A percentile compares a stretch with the other conserved stretches of the same genome.
These are phyloP conservation scores for Crossocerus cetratus DNA, from an alignment of 2,888 invertebrate species.

Conservation along the genomic window DNA sequence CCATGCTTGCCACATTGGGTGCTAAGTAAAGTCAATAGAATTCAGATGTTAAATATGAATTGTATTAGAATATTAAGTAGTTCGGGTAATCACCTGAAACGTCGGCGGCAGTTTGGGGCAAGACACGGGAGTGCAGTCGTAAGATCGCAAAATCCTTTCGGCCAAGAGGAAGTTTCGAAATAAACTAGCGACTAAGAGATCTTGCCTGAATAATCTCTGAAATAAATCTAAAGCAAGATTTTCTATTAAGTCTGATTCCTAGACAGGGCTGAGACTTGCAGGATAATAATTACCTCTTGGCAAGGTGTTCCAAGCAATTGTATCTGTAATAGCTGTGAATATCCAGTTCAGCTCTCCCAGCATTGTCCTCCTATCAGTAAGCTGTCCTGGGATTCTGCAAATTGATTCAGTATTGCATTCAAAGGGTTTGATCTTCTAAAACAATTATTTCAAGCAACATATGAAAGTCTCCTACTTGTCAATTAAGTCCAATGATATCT, in stretches of 20 bases:
- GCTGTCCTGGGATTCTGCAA: conserved; percentile 94
- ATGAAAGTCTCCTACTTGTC: conserved; percentile 85
- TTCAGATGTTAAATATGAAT: not conserved
- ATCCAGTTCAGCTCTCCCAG: conserved; percentile 99
- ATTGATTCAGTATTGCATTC: not conserved
- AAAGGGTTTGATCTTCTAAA: not conserved
- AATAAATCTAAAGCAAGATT: conserved; percentile 85
- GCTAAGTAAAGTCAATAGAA: conserved; percentile 74
- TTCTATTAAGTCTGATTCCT: not conserved
- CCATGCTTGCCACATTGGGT: conserved; percentile 98
- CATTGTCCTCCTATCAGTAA: conserved; percentile 97
- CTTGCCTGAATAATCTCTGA: conserved; percentile 97
- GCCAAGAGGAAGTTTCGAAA: conserved; percentile 98
- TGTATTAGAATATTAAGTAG: conserved; percentile 5
- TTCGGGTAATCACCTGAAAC: conserved; percentile 80
- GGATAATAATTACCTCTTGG: conserved; percentile 83
- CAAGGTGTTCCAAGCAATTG: conserved; percentile 98
- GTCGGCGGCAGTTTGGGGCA: conserved; percentile 94
- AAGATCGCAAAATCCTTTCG: conserved; percentile 95
- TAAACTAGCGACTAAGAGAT: conserved; percentile 97
- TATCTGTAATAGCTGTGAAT: conserved; percentile 99
- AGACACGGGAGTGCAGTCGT: conserved; percentile 98
- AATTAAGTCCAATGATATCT: conserved; percentile 89
- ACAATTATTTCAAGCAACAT: not conserved
- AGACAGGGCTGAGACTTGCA: not conserved